A percentile compares a stretch with the other conserved stretches of the same genome.
Conservation (phyloP, 2,797 vertebrate genomes). For the Enteromius treurensis region DNA sequence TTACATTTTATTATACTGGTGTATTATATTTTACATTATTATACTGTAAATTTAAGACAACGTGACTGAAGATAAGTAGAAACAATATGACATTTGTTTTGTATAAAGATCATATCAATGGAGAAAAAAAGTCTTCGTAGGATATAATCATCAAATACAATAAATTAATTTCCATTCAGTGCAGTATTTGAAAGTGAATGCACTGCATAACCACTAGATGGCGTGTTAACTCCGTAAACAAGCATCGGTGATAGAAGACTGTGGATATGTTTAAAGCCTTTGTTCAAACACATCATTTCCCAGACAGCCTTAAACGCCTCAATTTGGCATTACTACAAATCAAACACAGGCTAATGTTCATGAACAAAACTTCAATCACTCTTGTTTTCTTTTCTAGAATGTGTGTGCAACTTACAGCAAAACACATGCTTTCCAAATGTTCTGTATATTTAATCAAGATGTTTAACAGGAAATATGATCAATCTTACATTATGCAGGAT, state of each 20-base stretch:
- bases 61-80: not conserved
- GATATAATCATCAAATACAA: not conserved
- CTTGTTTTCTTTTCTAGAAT: not conserved
- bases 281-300: not conserved
- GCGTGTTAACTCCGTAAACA: not conserved
- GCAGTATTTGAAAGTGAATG: not conserved
- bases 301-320: not conserved
- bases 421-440: not conserved
- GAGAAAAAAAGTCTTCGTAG: not conserved
- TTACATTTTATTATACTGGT: not conserved
- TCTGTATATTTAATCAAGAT: not conserved
- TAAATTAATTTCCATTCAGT: not conserved
- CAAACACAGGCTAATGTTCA: not conserved
- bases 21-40: not conserved
- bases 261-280: not conserved
- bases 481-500: not conserved
- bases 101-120: not conserved
- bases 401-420: not conserved
- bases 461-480: not conserved
- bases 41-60: not conserved
- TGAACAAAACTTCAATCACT: not conserved
- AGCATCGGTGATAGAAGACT: not conserved
- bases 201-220: constrained; percentile 4
- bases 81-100: not conserved
- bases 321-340: not conserved